Base-by-base conservation (phyloP, 2,888 invertebrate genomes). In the Clitarchus hookeri region DNA sequence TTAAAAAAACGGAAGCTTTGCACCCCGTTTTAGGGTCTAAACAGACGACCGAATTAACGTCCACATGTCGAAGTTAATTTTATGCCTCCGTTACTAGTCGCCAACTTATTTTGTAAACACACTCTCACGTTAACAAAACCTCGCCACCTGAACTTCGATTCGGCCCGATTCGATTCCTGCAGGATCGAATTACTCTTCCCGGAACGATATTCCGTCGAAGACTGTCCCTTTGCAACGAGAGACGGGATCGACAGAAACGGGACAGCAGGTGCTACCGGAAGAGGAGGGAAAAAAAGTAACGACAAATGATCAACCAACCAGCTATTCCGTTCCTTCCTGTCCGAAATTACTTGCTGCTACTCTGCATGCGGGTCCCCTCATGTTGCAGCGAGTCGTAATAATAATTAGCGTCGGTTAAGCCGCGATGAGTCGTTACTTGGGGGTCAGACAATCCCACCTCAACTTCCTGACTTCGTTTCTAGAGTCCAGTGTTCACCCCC, bases 401-500 rank as follows among this genome's bases (percentile, higher is more conserved):
- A 19, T 65, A 65, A 65, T 65, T 65, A 65, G 65, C 19, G 65
- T 65, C 65, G 65, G 65, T 65, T 65, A n/a, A 65, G 65, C 65
- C 19, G n/a, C 65, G 6, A 48, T 48, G 48, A 48, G 48, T 8
- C 6, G 48, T 48, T 48, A 48, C 48, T 16, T 16, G 16, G 16
- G 48, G 48, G 48, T 48, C 48, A 48, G 48, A 16, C 48, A 48
- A 13, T 11, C 6, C 48, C 48, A 16, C 16, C 48, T 8, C 48
- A 1, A 16, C 16, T 36, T 36, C 36, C 36, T 36, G 36, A 36
- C 4, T 2, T 65, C 65, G 65, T 65, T 65, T 19, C 65, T 65
- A 1, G 65, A 3, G 19, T 65, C 8, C 13, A 53, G 13, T 53
- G 53, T 12, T 53, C 53, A 12, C 4, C 65, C 8, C n/a, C 65